phyloP scores from a whole-genome alignment of 2,113 vertebrate genomes.

The Trachemys scripta region DNA sequence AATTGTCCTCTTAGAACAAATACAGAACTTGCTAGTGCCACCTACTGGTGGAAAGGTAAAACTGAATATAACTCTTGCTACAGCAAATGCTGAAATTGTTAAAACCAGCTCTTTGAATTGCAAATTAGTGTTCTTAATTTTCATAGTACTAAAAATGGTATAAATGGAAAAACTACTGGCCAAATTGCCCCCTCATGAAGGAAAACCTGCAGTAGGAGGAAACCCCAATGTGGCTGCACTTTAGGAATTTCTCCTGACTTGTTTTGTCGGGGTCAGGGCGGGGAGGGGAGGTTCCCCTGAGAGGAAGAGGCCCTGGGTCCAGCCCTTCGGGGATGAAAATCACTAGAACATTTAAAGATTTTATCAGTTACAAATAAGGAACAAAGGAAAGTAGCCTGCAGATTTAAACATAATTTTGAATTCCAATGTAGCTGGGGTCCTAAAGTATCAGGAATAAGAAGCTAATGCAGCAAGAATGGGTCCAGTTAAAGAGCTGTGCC shows the following conservation, averaged over 20 bases:
- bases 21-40: neutral
- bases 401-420: neutral
- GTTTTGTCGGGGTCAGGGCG: neutral
- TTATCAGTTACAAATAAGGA: neutral
- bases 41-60: neutral
- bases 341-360: neutral
- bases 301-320: neutral
- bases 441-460: rapidly evolving
- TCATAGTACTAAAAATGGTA: neutral
- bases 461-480: neutral
- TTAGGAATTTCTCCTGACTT: neutral
- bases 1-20: neutral
- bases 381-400: neutral
- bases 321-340: neutral
- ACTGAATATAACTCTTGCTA: neutral
- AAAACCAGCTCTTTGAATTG: constrained; percentile 14
- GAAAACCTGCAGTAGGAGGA: neutral
- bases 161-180: neutral
- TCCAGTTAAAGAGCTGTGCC: neutral
- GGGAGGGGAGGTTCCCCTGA: neutral
- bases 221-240: neutral
- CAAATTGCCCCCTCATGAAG: constrained; percentile 1
- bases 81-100: neutral
- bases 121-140: neutral
- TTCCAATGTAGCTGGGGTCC: neutral